Evolutionary conservation across 2,113 vertebrate genomes (phyloP), one percentile per base, ranked within the genome.

Genomic region (Grus americana): DNA sequence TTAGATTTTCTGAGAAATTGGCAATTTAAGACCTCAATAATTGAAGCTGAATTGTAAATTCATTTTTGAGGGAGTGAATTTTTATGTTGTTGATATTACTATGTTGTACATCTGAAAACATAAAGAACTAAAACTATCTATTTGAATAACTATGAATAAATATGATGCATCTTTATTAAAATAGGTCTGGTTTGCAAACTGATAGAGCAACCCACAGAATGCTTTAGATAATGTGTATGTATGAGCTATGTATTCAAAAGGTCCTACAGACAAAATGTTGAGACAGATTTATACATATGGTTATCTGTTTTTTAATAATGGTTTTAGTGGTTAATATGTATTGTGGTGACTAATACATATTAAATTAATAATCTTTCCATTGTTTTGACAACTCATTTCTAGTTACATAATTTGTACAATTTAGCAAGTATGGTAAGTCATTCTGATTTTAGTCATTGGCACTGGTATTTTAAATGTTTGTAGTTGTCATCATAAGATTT

Each of bases 1-100:
- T 90, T 54, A 92, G 89, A 72, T 91, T 93, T 84, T 71, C 80
- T 92, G 80, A 89, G 79, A 83, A 96, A 91, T 4, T 72, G 68
- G 65, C 81, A 76, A 84, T 91, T 87, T 91, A 59, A 81, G 65
- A 81, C n/a, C 27, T 79, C 44, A 67, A 6, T 44, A 83, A 49
- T 8, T 89, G 61, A 92, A 86, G 49, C 70, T 47, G 86, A 91
- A 58, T 27, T 79, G 44, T 59, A 73, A 90, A 78, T 74, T 86
- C 2, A 49, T 78, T 94, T 88, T 65, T 70, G 71, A 80, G 44
- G 21, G 49, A 95, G 22, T 73, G 46, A 90, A 3, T 81, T 95
- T 76, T 92, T 67, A 32, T 38, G 17, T 81, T 92, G 40, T 23
- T 93, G 32, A 7, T 75, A 76, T 22, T 79, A 44, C 3, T 32